Percentiles rank a stretch among this genome's conserved stretches.
phyloP scores from a whole-genome alignment of 2,888 invertebrate genomes.

The Polyommatus iphigenia region DNA sequence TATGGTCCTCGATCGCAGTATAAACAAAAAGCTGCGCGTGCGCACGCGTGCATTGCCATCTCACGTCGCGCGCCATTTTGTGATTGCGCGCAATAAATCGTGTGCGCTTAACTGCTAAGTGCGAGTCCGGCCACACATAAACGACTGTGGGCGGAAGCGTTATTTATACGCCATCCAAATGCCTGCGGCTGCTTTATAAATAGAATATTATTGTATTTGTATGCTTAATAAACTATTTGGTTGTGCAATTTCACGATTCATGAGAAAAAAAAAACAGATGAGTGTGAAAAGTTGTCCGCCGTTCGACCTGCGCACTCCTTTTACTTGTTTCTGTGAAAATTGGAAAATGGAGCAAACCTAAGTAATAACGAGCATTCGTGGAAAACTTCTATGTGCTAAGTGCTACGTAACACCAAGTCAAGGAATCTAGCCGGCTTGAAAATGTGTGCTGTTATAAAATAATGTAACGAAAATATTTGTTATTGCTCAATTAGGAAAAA shows the following conservation, averaged over 20 bases:
- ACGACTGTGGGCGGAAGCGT: constrained; percentile 51
- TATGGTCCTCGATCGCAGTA: neutral
- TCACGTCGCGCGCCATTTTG: constrained; percentile 54
- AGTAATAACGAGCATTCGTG: no score
- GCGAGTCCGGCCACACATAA: constrained; percentile 55
- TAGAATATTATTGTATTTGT: constrained; percentile 28
- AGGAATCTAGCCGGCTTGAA: no score
- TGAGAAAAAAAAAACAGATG: neutral
- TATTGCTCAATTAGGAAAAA: neutral
- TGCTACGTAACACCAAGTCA: no score
- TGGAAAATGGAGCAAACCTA: no score
- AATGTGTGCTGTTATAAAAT: no score
- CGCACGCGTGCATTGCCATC: constrained; percentile 53
- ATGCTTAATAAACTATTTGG: neutral
- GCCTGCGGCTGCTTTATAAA: constrained; percentile 28
- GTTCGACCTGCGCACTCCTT: neutral
- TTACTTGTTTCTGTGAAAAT: no score
- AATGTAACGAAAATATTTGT: neutral
- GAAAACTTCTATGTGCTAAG: no score
- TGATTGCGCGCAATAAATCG: constrained; percentile 56
- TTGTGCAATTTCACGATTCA: neutral
- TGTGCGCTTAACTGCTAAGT: constrained; percentile 43
- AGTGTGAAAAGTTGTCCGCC: neutral
- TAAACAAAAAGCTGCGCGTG: constrained; percentile 42
- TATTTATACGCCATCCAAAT: constrained; percentile 48